Evolutionary conservation across 2,797 vertebrate genomes (phyloP).

Genomic region (Pseudomugil gertrudae): DNA sequence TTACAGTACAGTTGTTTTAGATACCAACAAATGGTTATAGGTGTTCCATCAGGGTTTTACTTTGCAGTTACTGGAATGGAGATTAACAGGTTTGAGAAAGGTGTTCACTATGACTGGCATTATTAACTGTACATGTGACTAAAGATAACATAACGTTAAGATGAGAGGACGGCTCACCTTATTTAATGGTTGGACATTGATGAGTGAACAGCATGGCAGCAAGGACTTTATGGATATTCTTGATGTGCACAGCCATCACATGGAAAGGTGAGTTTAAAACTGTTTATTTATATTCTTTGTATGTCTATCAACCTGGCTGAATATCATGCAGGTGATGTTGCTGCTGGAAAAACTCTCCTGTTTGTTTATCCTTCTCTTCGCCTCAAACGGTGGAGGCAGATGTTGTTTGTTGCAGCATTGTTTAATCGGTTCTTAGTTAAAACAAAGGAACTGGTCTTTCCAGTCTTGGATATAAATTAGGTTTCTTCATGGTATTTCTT

Average conservation of each 20-base stretch:
- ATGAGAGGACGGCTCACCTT: rapidly evolving
- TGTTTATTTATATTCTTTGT: neutral
- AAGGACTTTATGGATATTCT: neutral
- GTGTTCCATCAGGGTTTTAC: neutral
- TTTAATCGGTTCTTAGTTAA: no score
- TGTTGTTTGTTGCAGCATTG: no score
- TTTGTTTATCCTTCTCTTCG: no score
- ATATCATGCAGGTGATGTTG: no score
- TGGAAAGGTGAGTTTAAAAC: slow-evolving; percentile 35
- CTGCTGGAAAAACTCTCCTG: no score
- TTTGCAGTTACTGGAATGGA: neutral
- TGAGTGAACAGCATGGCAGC: slow-evolving; percentile 20
- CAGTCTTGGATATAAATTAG: no score
- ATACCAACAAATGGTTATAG: neutral
- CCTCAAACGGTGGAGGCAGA: no score
- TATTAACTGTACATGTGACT: rapidly evolving
- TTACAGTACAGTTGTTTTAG: no score
- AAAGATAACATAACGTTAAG: neutral
- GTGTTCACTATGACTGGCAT: neutral
- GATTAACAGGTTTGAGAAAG: slow-evolving; percentile 26
- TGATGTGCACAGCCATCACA: slow-evolving; percentile 16
- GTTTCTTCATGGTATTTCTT: no score
- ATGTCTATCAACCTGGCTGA: no score
- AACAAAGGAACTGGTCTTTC: no score
- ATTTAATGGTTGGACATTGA: rapidly evolving